These are phyloP conservation scores for Meloidogyne chitwoodi DNA, from an alignment of 1,140 invertebrate genomes.

Conservation along the genomic window DNA sequence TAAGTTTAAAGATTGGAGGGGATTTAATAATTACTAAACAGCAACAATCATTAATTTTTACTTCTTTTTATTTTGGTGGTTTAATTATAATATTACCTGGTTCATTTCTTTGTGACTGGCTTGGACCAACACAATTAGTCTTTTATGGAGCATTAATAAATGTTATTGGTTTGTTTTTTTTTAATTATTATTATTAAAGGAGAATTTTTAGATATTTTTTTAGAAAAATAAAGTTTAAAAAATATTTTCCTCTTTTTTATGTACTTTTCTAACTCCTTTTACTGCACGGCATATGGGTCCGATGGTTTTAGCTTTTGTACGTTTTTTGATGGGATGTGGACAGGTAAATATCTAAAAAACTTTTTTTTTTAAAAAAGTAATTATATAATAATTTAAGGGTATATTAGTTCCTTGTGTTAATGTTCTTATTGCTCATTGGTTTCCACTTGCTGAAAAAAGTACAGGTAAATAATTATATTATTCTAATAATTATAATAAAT, in stretches of 20 bases:
- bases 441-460: slow-evolving; percentile 51
- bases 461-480: slow-evolving; percentile 34
- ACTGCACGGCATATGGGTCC: slow-evolving; percentile 38
- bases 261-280: slow-evolving; percentile 49
- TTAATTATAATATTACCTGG: slow-evolving; percentile 44
- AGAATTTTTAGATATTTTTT: slow-evolving; percentile 26
- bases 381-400: slow-evolving; percentile 30
- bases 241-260: slow-evolving; percentile 26
- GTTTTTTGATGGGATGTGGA: slow-evolving; percentile 55
- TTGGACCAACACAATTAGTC: slow-evolving; percentile 43
- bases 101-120: slow-evolving; percentile 46
- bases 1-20: slow-evolving; percentile 34
- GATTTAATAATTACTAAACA: slow-evolving; percentile 47
- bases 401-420: slow-evolving; percentile 58
- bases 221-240: no score
- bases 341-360: slow-evolving; percentile 39
- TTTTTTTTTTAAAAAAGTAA: not conserved
- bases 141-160: slow-evolving; percentile 52
- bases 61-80: slow-evolving; percentile 57
- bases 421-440: slow-evolving; percentile 55
- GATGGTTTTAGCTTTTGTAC: slow-evolving; percentile 23
- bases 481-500: not conserved
- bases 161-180: slow-evolving; percentile 42
- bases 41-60: slow-evolving; percentile 52
- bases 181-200: no score